A percentile compares a stretch with the other conserved stretches of the same genome.
Evolutionary conservation across 2,113 vertebrate species (phyloP).

Genomic region (Anguilla japonica): DNA sequence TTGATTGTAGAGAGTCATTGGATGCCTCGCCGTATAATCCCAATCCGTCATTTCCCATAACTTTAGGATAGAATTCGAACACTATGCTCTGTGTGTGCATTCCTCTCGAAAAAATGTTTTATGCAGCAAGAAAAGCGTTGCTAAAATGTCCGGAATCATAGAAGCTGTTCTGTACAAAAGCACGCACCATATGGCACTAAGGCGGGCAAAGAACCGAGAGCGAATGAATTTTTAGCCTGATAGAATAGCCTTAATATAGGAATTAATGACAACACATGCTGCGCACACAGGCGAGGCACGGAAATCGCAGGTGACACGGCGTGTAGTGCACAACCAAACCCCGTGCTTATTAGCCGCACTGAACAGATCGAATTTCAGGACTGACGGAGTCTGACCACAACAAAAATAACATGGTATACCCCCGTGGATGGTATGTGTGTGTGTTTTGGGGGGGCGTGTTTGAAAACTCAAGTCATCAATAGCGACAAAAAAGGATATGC

Average conservation of each 20-base stretch:
- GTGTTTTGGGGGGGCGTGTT: not conserved
- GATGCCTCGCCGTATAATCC: not conserved
- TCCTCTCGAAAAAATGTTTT: not conserved
- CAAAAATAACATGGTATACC: constrained; percentile 36
- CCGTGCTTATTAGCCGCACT: constrained; percentile 27
- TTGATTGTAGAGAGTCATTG: not conserved
- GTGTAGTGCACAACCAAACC: constrained; percentile 15
- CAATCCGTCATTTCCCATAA: not conserved
- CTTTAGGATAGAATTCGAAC: not conserved
- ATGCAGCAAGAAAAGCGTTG: not conserved
- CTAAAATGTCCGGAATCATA: constrained; percentile 15
- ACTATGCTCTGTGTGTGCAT: not conserved
- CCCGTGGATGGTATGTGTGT: not conserved
- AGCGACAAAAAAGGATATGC: not conserved
- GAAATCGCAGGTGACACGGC: constrained; percentile 31
- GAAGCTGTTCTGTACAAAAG: constrained; percentile 20
- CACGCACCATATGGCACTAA: constrained; percentile 29
- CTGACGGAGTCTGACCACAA: constrained; percentile 32
- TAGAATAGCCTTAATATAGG: constrained; percentile 29
- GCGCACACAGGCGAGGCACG: constrained; percentile 19
- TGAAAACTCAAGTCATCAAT: not conserved
- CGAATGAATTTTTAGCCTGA: constrained; percentile 28
- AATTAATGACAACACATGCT: constrained; percentile 35
- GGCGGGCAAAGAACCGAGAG: constrained; percentile 17
- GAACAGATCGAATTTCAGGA: constrained; percentile 36